Conservation (phyloP, 2,888 invertebrate genomes). For the Apamea epomidion region DNA sequence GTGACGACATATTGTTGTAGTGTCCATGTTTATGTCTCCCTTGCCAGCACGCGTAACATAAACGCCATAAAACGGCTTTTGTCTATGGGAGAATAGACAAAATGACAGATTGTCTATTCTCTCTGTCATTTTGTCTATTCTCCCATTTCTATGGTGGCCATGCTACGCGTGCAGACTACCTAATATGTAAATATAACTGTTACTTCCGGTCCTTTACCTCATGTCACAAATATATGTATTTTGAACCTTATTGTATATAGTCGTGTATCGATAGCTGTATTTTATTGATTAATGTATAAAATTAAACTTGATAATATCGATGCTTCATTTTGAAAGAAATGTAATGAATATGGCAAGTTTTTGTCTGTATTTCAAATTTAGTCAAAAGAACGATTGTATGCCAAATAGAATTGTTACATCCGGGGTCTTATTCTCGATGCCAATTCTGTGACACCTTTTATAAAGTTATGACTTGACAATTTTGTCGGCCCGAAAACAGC, state of each 20-base stretch:
- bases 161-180: neutral
- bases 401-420: constrained; percentile 13
- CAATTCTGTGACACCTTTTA: neutral
- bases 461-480: too few relatives aligned
- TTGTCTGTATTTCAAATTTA: constrained; percentile 10
- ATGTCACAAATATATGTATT: constrained; percentile 51
- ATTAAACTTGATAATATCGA: neutral
- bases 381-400: constrained; percentile 12
- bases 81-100: neutral
- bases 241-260: constrained; percentile 23
- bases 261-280: constrained; percentile 32
- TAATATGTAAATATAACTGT: constrained; percentile 22
- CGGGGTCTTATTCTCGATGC: constrained; percentile 2
- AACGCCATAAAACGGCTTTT: neutral
- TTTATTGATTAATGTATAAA: constrained; percentile 36
- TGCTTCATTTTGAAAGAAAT: constrained; percentile 7
- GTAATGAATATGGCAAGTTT: neutral
- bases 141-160: too few relatives aligned
- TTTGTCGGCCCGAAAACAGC: neutral
- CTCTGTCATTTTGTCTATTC: too few relatives aligned
- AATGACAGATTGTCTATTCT: too few relatives aligned
- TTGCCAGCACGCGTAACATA: neutral
- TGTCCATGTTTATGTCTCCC: neutral
- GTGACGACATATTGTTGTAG: neutral
- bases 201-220: constrained; percentile 54